Conservation (phyloP, 2,888 invertebrate genomes). For the Dicranocentrus wangi region DNA sequence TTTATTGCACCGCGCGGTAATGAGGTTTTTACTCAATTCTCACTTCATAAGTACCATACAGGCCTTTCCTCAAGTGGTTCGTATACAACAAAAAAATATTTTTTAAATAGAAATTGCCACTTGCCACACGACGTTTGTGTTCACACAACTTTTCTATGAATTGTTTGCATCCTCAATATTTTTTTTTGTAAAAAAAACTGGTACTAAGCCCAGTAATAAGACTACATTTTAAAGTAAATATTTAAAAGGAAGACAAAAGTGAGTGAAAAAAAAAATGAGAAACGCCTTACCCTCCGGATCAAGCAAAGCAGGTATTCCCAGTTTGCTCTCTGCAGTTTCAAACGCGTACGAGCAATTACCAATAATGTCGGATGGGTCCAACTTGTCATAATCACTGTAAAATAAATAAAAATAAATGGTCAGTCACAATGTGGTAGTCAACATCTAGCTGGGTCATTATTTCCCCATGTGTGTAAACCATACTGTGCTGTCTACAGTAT, state of each 20-base stretch:
- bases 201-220: conserved; percentile 21
- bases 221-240: conserved; percentile 26
- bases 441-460: conserved; percentile 11
- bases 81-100: no score
- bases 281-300: conserved; percentile 60
- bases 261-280: conserved; percentile 7
- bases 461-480: conserved; percentile 8
- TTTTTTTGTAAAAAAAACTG: conserved; percentile 11
- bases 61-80: no score
- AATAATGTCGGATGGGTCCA: conserved; percentile 70
- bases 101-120: no score
- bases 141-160: no score
- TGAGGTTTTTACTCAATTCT: no score
- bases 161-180: conserved; percentile 13
- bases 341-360: conserved; percentile 72
- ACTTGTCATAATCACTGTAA: conserved; percentile 71
- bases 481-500: background rate
- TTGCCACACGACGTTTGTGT: no score
- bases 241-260: conserved; percentile 10
- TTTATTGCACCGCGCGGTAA: no score
- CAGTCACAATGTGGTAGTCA: conserved; percentile 10
- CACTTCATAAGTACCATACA: no score
- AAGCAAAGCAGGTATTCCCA: conserved; percentile 70
- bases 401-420: conserved; percentile 21
- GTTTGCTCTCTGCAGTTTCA: conserved; percentile 71